Evolutionary conservation across 2,888 invertebrate genomes (phyloP), one percentile per base, ranked within the genome.

Genomic region (Tenthredo notha): DNA sequence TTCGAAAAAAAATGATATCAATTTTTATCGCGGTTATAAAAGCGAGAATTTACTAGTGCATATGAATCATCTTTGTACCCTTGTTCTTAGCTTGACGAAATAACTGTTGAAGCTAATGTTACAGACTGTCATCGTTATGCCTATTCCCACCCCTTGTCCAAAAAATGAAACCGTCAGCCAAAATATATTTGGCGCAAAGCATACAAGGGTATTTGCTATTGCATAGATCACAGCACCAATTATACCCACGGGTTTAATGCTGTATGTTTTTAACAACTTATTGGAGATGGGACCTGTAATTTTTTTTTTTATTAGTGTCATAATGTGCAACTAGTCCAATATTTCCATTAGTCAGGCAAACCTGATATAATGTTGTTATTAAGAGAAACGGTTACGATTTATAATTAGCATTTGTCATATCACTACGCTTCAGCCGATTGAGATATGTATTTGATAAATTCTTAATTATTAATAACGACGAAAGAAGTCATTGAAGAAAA

Each of bases 71-170:
- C 6, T 43, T 21, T 85, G 72, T 89, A 93, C 93, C 84, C 96
- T 94, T 0, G 96, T 96, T 7, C 97, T 94, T 89, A 95, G 96
- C 89, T 95, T 95, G 0, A 96, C 95, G 89, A 97, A 97, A 89
- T 97, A 97, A 86, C 95, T 95, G 89, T 97, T 97, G 89, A 97
- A 96, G 7, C 96, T 96, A 1, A 97, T 96, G 88, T 96, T 96
- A 74, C 96, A 95, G 3, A 97, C 95, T 58, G 97, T 97, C 86
- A 97, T 94, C 94, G 97, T 96, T 0, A 97, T 93, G 0, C 97
- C 97, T 84, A 96, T 95, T 7, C 96, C 97, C 18, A 96, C 93
- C 25, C 97, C 97, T 95, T 94, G 90, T 58, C 93, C 84, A 15
- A 92, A 89, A 91, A 95, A 96, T 0, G 96, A 95, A 77, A 96